Base-by-base conservation (phyloP, 2,888 invertebrate genomes). In the Calliscelio sp. region DNA sequence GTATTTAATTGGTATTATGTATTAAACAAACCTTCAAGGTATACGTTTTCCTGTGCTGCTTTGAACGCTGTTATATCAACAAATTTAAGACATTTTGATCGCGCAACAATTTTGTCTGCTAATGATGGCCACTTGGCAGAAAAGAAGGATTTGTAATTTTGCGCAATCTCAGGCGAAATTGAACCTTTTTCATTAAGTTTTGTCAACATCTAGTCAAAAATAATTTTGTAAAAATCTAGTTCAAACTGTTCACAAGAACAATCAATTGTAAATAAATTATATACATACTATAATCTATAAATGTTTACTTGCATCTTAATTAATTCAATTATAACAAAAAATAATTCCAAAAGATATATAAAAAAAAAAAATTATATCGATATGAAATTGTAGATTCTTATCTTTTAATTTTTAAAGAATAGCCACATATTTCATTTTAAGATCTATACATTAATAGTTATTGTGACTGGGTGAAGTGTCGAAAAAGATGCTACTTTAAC, bases 81-180 rank as follows among this genome's bases (percentile, higher is more conserved):
- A 65, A 28, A 22, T 49, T 18, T 49, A 18, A 32, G 18, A 11
- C 11, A 28, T 49, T 65, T 32, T 1, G 28, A 65, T 18, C 11
- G 16, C 25, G 46, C 46, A 16, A 65, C 20, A 7, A 65, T 65
- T 63, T 63, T 63, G 8, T 65, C 14, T 25, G 65, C 65, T 65
- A 65, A 25, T 18, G n/a, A 16, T 65, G 65, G 65, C 65, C 65
- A 65, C 49, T 65, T 65, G 10, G n/a, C n/a, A 25, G 49, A 16
- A 65, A 65, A 65, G 14, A 46, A 24, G 1, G 46, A 49, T 20
- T 46, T 49, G 8, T 49, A 65, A 32, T 46, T 65, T 2, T 46
- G 1, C 2, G 28, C 28, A 3, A 46, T 2, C 1, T 65, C 49
- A 4, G 25, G n/a, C 18, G 46, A 28, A 14, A 49, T 49, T 11